phyloP scores from a whole-genome alignment of 1,140 invertebrate genomes.

The Euborellia annulipes region DNA sequence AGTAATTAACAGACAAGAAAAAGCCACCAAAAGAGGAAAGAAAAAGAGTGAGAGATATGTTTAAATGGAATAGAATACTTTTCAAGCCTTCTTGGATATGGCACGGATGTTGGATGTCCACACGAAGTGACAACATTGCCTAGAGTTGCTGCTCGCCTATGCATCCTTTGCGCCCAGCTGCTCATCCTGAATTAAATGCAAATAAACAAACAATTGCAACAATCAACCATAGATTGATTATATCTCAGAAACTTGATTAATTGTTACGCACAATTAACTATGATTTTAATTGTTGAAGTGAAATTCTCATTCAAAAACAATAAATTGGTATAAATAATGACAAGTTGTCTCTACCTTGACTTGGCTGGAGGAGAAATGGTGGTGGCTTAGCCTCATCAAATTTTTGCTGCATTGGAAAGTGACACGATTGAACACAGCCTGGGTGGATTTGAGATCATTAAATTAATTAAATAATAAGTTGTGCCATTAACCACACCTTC shows the following conservation, averaged over 20 bases:
- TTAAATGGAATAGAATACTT: constrained; percentile 36
- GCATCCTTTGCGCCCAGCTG: constrained; percentile 79
- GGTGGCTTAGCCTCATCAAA: background rate
- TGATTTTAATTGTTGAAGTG: background rate
- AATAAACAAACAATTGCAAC: background rate
- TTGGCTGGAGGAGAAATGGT: background rate
- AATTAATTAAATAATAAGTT: constrained; percentile 6
- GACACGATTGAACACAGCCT: no score
- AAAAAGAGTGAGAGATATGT: no score
- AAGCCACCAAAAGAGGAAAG: no score
- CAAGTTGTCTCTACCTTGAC: background rate
- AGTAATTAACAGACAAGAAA: no score
- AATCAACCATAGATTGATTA: background rate
- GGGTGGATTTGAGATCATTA: background rate
- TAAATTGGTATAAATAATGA: constrained; percentile 1
- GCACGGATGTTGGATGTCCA: constrained; percentile 49
- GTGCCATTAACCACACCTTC: constrained; percentile 14
- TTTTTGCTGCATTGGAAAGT: constrained; percentile 2
- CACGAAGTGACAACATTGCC: constrained; percentile 81
- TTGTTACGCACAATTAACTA: background rate
- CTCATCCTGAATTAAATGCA: constrained; percentile 44
- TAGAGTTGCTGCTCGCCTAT: constrained; percentile 69
- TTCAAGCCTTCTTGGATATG: constrained; percentile 66
- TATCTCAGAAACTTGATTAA: background rate
- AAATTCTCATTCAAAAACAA: constrained; percentile 3